A percentile compares a stretch with the other conserved stretches of the same genome.
Evolutionary conservation across 2,888 invertebrate species (phyloP).

Genomic region (Machimus atricapillus): DNA sequence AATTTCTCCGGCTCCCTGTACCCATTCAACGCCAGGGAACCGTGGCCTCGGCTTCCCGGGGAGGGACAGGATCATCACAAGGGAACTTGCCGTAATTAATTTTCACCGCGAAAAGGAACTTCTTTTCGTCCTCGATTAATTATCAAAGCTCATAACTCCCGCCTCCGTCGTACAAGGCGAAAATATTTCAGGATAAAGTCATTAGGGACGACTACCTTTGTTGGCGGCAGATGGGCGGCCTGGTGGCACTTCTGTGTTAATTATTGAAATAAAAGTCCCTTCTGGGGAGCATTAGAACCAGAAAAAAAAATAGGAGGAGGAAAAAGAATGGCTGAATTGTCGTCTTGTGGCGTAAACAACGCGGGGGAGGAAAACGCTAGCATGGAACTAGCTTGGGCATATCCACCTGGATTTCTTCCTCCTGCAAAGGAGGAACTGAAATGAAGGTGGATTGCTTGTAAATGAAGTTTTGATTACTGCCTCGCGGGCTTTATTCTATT

Average conservation of each 20-base stretch:
- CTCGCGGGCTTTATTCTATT: neutral
- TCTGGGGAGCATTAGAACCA: neutral
- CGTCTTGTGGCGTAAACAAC: neutral
- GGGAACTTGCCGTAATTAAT: conserved; percentile 23
- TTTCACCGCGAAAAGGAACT: conserved; percentile 1
- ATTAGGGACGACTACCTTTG: neutral
- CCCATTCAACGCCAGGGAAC: neutral
- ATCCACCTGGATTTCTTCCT: neutral
- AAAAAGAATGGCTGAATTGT: neutral
- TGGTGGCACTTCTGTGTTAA: conserved; percentile 20
- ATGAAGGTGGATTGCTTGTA: neutral
- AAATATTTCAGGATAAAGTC: conserved; percentile 3
- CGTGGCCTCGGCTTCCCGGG: neutral
- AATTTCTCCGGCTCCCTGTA: neutral
- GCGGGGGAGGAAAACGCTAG: neutral
- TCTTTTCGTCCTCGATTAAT: conserved; percentile 29
- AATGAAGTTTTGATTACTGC: neutral
- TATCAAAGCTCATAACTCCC: conserved; percentile 34
- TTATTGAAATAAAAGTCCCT: conserved; percentile 19
- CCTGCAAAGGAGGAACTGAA: neutral
- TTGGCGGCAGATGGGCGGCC: neutral
- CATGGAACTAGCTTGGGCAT: neutral
- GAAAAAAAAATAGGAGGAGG: neutral
- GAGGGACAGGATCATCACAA: conserved; percentile 16
- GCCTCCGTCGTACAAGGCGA: neutral